Evolutionary conservation across 2,797 vertebrate species (phyloP), one percentile per base, ranked within the genome.

Genomic region (Myioborus melanocephalus): DNA sequence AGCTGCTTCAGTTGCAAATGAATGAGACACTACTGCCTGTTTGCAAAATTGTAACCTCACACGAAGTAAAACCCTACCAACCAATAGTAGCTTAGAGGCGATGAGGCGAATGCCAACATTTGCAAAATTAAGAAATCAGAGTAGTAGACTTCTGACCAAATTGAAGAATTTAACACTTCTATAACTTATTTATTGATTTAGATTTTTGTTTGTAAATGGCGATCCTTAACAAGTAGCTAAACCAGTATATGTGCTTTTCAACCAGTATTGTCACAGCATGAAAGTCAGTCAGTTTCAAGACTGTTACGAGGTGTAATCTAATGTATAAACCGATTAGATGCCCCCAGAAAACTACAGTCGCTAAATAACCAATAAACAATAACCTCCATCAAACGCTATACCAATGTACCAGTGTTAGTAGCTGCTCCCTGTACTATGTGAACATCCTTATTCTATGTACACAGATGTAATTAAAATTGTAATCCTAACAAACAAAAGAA

Each of bases 381-480:
- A 98, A 98, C 98, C 98, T 98, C 98, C 98, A 98, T 98, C 98
- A 98, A 98, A 97, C 97, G 98, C 99, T 99, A 98, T 98, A 98
- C 98, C 98, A 98, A 98, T 98, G 98, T 99, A 98, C 99, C 98
- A 98, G 98, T 99, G 98, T 99, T 99, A 99, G 98, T 99, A 99
- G 98, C 98, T 98, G 98, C 98, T 98, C 98, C 98, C 98, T 98
- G 98, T 99, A 98, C 98, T 99, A 98, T 99, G 98, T 99, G 98
- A 99, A 98, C 98, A 98, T 99, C 99, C 98, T 98, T 99, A 98
- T 98, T 98, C 98, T 98, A 98, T 99, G 99, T 99, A 98, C 98
- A 98, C 98, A 99, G 98, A 99, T 99, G 99, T 99, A 99, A 99
- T 99, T 98, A 99, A 98, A 99, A 99, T 98, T 99, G 98, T 99